Evolutionary conservation across 92 coral and sea anemone species (phyloP).

Genomic region (Diadumene lineata): DNA sequence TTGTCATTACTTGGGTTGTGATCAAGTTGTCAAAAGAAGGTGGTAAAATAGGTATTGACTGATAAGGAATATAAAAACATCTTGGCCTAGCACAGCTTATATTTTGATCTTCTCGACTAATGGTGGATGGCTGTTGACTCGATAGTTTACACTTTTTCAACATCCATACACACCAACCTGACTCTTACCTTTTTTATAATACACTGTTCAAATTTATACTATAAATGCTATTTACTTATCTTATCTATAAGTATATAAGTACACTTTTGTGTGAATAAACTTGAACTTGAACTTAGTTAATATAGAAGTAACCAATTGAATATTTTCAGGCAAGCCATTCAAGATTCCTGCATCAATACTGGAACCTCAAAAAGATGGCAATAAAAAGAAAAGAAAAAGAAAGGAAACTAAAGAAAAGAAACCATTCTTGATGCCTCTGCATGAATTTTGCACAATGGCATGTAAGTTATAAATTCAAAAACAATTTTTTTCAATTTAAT

Average conservation of each 20-base stretch:
- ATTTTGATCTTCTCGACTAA: no score
- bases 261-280: no score
- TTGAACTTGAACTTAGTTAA: no score
- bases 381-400: slow-evolving; percentile 85
- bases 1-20: no score
- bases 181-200: no score
- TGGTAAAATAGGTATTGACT: no score
- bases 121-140: no score
- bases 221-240: not conserved
- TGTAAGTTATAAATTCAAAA: slow-evolving; percentile 55
- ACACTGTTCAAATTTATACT: not conserved
- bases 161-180: no score
- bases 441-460: slow-evolving; percentile 83
- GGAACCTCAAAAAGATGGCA: slow-evolving; percentile 39
- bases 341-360: slow-evolving; percentile 67
- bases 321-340: slow-evolving; percentile 74
- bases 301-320: not conserved
- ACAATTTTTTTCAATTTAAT: not conserved
- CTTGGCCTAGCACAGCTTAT: no score
- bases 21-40: no score
- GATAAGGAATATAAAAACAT: no score
- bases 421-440: slow-evolving; percentile 52
- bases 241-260: not conserved
- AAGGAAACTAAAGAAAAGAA: slow-evolving; percentile 51
- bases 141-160: no score